Evolutionary conservation across 2,113 vertebrate genomes (phyloP).

Genomic region (Notechis scutatus): DNA sequence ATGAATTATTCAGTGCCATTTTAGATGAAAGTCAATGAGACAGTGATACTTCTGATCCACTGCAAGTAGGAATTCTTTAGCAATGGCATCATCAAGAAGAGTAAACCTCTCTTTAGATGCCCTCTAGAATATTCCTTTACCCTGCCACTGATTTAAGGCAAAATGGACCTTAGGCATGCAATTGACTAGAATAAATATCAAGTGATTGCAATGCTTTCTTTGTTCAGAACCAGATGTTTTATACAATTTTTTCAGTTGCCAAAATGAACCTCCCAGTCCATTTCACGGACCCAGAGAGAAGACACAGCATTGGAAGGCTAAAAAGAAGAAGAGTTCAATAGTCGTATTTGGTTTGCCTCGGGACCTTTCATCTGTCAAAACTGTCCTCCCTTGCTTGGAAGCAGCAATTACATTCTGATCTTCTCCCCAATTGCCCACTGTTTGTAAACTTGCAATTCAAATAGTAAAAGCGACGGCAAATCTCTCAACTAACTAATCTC

Average conservation of each 20-base stretch:
- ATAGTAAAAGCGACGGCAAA: background rate
- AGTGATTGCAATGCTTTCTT: background rate
- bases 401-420: background rate
- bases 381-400: background rate
- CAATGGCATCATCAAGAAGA: background rate
- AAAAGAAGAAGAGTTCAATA: background rate
- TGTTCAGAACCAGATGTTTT: background rate
- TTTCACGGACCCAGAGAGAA: background rate
- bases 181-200: background rate
- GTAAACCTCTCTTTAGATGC: constrained; percentile 1
- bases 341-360: background rate
- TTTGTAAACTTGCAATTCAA: background rate
- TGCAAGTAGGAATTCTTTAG: constrained; percentile 22
- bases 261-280: background rate
- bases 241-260: background rate
- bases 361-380: background rate
- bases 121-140: background rate
- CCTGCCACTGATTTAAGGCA: constrained; percentile 1
- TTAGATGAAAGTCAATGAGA: constrained; percentile 43
- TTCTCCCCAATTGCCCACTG: background rate
- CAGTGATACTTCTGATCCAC: constrained; percentile 23
- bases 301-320: background rate
- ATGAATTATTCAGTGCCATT: constrained; percentile 56
- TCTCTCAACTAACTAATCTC: background rate
- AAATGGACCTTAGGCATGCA: background rate